Base-by-base conservation (phyloP, 92 coral and sea anemone species). In the Desmophyllum pertusum region DNA sequence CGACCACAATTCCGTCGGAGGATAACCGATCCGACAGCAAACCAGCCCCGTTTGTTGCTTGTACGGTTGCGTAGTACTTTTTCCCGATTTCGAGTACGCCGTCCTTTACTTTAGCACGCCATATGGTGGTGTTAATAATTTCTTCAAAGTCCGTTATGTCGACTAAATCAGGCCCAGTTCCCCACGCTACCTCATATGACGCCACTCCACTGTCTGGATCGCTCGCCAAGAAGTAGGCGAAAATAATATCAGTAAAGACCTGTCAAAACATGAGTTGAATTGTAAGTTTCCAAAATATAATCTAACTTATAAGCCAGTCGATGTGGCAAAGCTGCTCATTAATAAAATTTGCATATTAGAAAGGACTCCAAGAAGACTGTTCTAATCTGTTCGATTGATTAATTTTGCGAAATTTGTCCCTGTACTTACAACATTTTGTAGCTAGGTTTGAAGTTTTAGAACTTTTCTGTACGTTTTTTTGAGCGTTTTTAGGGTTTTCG, bases 161-260 rank as follows among this genome's bases (percentile, higher is more conserved):
- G 43, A 45, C 51, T 17, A 85, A 42, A 39, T 84, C 86, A 19
- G 92, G 92, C 4, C 74, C 77, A 31, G 90, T 85, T 13, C 94
- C 96, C 96, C 96, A 93, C 48, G 88, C 96, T 0, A 87, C 76
- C 77, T 90, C 93, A 48, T 81, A 88, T 13, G 93, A 77, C 52
- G 71, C 75, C 48, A 92, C 74, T 6, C 91, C 90, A 69, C 95
- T 92, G 42, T 92, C 95, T 23, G 80, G 84, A 55, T 92, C 93
- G 5, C 42, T 86, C 48, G 92, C 96, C 10, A 68, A 52, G 70
- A 86, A 93, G 83, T 93, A 85, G 23, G 92, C 94, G 35, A 93
- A 93, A 50, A 93, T 93, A 43, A 89, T 76, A 21, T 89, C 93
- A 23, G 80, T 27, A 33, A 89, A 89, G 29, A 74, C 93, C 93